Base-by-base conservation (phyloP, 2,113 vertebrate genomes). In the Copsychus sechellarum region DNA sequence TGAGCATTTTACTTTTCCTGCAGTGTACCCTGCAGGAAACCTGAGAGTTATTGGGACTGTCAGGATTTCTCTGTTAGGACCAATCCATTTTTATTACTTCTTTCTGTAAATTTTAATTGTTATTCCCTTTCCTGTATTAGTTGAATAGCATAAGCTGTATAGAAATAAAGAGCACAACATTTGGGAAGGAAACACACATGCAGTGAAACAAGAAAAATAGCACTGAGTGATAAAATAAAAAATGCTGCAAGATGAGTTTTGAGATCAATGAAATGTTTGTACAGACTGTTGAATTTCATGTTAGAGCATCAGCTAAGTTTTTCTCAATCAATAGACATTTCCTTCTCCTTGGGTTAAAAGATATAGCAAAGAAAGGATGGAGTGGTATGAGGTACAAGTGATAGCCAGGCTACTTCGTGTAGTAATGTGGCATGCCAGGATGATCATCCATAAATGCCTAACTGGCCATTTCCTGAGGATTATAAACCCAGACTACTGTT, bases 1-100 rank as follows among this genome's bases (percentile, higher is more conserved):
- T 2, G 9, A 94, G 38, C 34, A 2, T 92, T 96, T 88, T 64
- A 40, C 61, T 86, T 84, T 61, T 88, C 74, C 74, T 86, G 74
- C 57, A 62, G 34, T 70, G 60, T 82, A 60, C 48, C 54, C 92
- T 93, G 76, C 77, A 81, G 94, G 85, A 95, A 97, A 82, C 43
- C 50, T 51, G 61, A 73, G 47, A 84, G 58, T 65, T 83, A 77
- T 25, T 50, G 21, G 42, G 22, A 50, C 48, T 67, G 40, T 62
- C 40, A 82, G 65, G 79, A 61, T 90, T 90, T 70, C 67, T 91
- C 70, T 86, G 61, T n/a, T 34, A 86, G 13, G 26, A 87, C 81
- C 51, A 70, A 86, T 86, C 69, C 18, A 61, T 80, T 72, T 90
- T 40, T 88, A 29, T 74, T 80, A 47, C 28, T 77, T 81, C 56